Evolutionary conservation across 2,888 invertebrate genomes (phyloP).

Genomic region (Mesopsocus fuscifrons): DNA sequence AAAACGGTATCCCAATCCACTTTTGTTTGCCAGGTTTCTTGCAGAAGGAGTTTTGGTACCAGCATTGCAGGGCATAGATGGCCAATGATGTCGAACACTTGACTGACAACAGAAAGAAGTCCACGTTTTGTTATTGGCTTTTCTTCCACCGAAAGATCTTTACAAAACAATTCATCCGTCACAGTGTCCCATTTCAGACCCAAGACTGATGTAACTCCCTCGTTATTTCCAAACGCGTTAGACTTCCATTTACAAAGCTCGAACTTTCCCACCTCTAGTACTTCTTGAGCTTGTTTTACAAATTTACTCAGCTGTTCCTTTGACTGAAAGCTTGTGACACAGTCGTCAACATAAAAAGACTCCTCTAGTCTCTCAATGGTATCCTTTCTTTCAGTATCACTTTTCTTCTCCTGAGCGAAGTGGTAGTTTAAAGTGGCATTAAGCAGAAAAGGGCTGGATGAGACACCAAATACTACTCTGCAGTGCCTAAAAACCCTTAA

Average conservation of each 20-base stretch:
- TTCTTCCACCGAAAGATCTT: not conserved
- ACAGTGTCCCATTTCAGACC: constrained; percentile 8
- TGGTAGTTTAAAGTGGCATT: constrained; percentile 11
- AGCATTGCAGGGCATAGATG: constrained; percentile 14
- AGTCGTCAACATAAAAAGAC: constrained; percentile 13
- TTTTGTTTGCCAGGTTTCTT: constrained; percentile 15
- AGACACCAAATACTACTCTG: constrained; percentile 13
- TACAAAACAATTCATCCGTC: constrained; percentile 7
- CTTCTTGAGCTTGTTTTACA: not conserved
- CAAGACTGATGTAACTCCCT: constrained; percentile 8
- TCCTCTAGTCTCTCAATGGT: constrained; percentile 7
- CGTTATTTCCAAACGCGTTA: not conserved
- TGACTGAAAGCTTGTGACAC: constrained; percentile 8
- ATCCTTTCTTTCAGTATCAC: not conserved
- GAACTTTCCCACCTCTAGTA: constrained; percentile 9
- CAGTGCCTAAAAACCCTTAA: constrained; percentile 10
- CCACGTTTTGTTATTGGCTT: constrained; percentile 13
- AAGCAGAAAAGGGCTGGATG: constrained; percentile 13
- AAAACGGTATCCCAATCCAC: constrained; percentile 17
- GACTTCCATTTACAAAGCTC: constrained; percentile 9
- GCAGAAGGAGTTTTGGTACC: constrained; percentile 15
- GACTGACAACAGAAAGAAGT: constrained; percentile 11
- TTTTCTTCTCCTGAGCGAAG: not conserved
- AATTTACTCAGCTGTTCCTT: constrained; percentile 7
- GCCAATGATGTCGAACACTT: constrained; percentile 15